Evolutionary conservation across 2,113 vertebrate genomes (phyloP), one percentile per base, ranked within the genome.

Genomic region (Cyprinodon tularosa): DNA sequence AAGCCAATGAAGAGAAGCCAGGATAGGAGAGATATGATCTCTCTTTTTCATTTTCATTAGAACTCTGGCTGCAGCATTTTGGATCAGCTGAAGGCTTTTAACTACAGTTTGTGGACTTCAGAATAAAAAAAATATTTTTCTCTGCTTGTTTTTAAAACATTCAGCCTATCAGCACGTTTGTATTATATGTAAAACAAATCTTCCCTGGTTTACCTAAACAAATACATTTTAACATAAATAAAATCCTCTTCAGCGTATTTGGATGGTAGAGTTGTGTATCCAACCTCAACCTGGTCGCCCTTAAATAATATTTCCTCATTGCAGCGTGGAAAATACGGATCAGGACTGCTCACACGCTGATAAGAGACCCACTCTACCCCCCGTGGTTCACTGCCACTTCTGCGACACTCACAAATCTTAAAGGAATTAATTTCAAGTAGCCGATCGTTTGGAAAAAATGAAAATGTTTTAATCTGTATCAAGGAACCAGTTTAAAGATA

Each of bases 261-360:
- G 3, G 20, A 29, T 36, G n/a, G 71, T 60, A 12, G 75, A 68
- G 71, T 75, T 74, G 72, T 75, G 76, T n/a, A 22, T 70, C 72
- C 75, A 3, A 77, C 80, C 79, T 70, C 40, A 40, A 71, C 76
- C 66, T 72, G 62, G 59, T 71, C 64, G 62, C 74, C 70, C 42
- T 62, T 73, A 71, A 81, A 82, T 86, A 73, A 76, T 78, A 65
- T 83, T 81, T 77, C 74, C 66, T 84, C 44, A 47, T 79, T 17
- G 47, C 74, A 70, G 74, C 71, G 79, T 89, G 88, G 87, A 87
- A 83, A 91, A 91, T 86, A 83, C 86, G 88, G 88, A 84, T 91
- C 73, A 90, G 84, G 87, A 91, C 79, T 92, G 91, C 84, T 81
- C 62, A 61, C 84, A 36, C 72, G n/a, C 89, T 90, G 91, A 91